Base-by-base conservation (phyloP, 2,797 vertebrate species). In the Xerus rutilus region DNA sequence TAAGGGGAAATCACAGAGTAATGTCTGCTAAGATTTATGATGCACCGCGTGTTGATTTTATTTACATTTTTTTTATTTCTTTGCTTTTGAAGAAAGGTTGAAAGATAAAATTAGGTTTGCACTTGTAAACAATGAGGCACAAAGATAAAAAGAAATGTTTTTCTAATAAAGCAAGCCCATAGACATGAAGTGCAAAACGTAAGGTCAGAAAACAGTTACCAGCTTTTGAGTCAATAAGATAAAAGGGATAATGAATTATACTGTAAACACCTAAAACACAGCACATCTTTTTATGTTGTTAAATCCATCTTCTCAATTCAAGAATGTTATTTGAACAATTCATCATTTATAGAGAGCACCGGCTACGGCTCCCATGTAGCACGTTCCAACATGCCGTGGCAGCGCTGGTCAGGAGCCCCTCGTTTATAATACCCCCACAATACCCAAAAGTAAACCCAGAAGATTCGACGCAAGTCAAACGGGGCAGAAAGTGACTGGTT, bases 21-120 rank as follows among this genome's bases (percentile, higher is more conserved):
- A 99, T 97, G 98, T 99, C 98, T 98, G 94, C 87, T 98, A 99
- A 99, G 98, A 99, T 99, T 99, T 99, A 99, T 99, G 99, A 99
- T 96, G 86, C 23, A 9, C 95, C 87, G 97, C 96, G 93, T 96
- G 98, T 98, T 99, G 99, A 99, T 99, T 99, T 99, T 99, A 99
- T 99, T 99, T 99, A 99, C 98, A 97, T 98, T 99, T 99, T 99
- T 99, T 99, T 99, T 98, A 98, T 98, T 99, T 98, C 98, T 98
- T 98, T 97, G 98, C 98, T 98, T 95, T 97, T 98, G 98, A 98
- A 98, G 97, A 98, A 98, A 98, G 98, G 98, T 98, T 98, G 98
- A 98, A 98, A 98, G 98, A 98, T 98, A 98, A 98, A 98, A 99
- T 98, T 97, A 98, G 97, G 97, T 98, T 98, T 98, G 93, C 96